A percentile compares a stretch with the other conserved stretches of the same genome.
These are phyloP conservation scores for Cassiopea xamachana DNA, from an alignment of 30 jellyfish, hydroid and myxozoan species.

Conservation along the genomic window DNA sequence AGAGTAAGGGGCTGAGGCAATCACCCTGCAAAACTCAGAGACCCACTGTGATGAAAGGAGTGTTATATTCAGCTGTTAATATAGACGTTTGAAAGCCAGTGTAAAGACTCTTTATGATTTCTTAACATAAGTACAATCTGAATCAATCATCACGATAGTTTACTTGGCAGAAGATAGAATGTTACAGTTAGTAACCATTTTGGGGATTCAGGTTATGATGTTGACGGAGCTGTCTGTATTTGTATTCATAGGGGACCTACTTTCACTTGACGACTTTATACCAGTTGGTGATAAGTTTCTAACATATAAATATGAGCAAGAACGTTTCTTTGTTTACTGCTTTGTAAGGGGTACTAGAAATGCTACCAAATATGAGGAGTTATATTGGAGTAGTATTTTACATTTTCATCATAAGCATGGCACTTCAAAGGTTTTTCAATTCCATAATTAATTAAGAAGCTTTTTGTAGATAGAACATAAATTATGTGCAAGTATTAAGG, in stretches of 20 bases:
- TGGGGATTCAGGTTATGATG: not conserved
- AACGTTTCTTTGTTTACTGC: not conserved
- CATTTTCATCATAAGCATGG: not conserved
- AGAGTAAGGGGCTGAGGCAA: slow-evolving; percentile 9
- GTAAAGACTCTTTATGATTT: not conserved
- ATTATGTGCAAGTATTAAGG: not conserved
- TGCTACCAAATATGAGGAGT: not conserved
- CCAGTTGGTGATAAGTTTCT: not conserved
- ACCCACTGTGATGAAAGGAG: not conserved
- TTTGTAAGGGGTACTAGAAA: slow-evolving; percentile 5
- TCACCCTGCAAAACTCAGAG: not conserved
- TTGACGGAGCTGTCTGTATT: not conserved
- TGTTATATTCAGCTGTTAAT: not conserved
- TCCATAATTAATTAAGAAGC: not conserved
- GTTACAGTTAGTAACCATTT: not conserved
- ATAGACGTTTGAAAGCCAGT: not conserved
- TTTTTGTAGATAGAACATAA: not conserved
- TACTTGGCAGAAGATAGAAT: not conserved
- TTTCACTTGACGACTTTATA: not conserved
- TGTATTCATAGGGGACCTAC: not conserved
- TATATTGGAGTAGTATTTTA: not conserved
- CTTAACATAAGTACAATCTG: too few species aligned
- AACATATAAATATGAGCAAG: not conserved
- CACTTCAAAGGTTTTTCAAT: not conserved
- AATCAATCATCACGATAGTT: not conserved